These are phyloP conservation scores for Syngnathus floridae DNA, from an alignment of 2,113 vertebrate species.

Conservation along the genomic window DNA sequence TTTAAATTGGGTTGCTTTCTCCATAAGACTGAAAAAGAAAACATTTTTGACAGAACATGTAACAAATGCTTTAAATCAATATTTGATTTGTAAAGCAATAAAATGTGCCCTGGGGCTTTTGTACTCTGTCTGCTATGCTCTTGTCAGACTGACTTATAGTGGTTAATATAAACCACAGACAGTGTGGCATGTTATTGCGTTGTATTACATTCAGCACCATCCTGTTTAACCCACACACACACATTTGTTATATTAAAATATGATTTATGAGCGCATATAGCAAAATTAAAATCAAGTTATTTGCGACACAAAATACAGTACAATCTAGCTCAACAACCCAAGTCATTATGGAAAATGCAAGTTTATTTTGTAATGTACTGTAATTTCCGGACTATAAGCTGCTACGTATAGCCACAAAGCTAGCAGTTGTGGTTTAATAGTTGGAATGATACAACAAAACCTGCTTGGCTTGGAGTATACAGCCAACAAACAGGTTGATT, in stretches of 20 bases:
- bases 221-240: neutral
- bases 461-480: neutral
- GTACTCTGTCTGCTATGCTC: neutral
- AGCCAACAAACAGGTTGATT: slow-evolving; percentile 13
- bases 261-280: neutral
- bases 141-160: neutral
- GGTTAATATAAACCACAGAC: neutral
- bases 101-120: neutral
- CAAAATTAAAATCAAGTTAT: neutral
- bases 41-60: neutral
- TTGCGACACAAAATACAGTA: neutral
- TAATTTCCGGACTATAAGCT: too few species aligned
- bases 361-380: neutral
- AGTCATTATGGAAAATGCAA: neutral
- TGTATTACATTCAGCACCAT: neutral
- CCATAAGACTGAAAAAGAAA: neutral
- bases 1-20: neutral
- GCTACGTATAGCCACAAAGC: neutral
- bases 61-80: neutral
- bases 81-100: slow-evolving; percentile 3
- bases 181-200: neutral
- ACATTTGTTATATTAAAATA: neutral
- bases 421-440: neutral
- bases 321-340: neutral
- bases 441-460: neutral